A percentile compares a stretch with the other conserved stretches of the same genome.
Evolutionary conservation across 1,140 invertebrate species (phyloP).

Genomic region (Heterodera carotae): DNA sequence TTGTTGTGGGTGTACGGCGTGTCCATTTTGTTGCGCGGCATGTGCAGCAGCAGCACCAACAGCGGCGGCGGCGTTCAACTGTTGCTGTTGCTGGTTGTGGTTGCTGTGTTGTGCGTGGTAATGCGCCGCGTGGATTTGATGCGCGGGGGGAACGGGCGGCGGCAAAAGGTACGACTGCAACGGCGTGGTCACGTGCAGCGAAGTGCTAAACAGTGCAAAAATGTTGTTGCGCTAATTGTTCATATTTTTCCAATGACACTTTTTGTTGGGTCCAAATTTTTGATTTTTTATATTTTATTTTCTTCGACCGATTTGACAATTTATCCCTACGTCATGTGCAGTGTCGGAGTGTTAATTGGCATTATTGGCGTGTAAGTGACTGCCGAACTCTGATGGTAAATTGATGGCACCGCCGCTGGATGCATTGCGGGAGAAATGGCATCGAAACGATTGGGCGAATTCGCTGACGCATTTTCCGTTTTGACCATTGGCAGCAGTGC

Average conservation of each 20-base stretch:
- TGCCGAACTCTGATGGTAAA: constrained; percentile 22
- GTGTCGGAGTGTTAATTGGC: constrained; percentile 25
- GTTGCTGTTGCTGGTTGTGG: background rate
- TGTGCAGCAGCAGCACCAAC: no score
- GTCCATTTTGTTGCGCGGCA: constrained; percentile 4
- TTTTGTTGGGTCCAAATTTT: no score
- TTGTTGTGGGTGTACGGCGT: background rate
- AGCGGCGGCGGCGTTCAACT: background rate
- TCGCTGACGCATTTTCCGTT: background rate
- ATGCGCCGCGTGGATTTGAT: no score
- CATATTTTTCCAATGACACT: no score
- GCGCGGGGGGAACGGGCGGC: background rate
- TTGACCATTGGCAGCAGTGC: constrained; percentile 20
- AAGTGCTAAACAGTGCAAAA: constrained; percentile 23
- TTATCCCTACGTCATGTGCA: constrained; percentile 27
- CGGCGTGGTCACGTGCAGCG: constrained; percentile 38
- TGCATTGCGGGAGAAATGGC: background rate
- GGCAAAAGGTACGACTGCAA: constrained; percentile 27
- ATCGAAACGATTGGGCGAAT: background rate
- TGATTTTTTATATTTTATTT: background rate
- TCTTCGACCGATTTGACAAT: background rate
- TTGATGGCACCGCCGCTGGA: background rate
- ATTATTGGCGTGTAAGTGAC: constrained; percentile 22
- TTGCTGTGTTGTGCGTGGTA: no score
- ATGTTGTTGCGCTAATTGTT: no score